Base-by-base conservation (phyloP, 2,797 vertebrate species). In the Leontopithecus rosalia region DNA sequence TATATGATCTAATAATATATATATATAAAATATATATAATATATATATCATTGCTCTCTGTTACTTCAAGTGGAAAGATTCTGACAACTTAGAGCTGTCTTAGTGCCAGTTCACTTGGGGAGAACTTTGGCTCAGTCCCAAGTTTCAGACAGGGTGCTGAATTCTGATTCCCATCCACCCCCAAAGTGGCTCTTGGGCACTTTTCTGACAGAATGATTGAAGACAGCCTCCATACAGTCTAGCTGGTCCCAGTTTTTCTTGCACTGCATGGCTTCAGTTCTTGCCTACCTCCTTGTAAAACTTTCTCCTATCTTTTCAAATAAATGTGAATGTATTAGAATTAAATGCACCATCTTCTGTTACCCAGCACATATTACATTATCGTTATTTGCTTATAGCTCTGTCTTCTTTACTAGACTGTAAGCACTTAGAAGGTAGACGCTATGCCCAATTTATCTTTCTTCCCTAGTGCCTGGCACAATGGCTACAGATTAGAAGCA, bases 341-440 rank as follows among this genome's bases (percentile, higher is more conserved):
- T 87, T 30, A 83, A 76, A 39, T 79, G 19, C 72, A 7, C 12
- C 26, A 30, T 36, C 39, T 43, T 91, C 48, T 46, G 48, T 77
- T 48, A 28, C 43, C 22, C 43, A 73, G 41, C 7, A 50, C 11
- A 83, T 20, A 33, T 36, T 20, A n/a, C 12, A 46, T 80, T 11
- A 52, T 17, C 5, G 2, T 48, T 50, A 50, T 36, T 41, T 64
- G 8, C n/a, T 8, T 15, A 14, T 33, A 39, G 14, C 10, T 89
- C 52, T 70, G 19, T 82, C 83, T 61, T 57, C 46, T 94, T 72
- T 41, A 81, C 67, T 41, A 64, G 90, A 95, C 48, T 41, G 67
- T 36, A 86, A 92, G 90, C 64, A 30, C 5, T 39, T 76, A 90
- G 95, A 92, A 86, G 90, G 96, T 26, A 76, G 88, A 93, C 7